Conservation (phyloP, 2,888 invertebrate genomes). For the Rhagophthalmus giganteus region DNA sequence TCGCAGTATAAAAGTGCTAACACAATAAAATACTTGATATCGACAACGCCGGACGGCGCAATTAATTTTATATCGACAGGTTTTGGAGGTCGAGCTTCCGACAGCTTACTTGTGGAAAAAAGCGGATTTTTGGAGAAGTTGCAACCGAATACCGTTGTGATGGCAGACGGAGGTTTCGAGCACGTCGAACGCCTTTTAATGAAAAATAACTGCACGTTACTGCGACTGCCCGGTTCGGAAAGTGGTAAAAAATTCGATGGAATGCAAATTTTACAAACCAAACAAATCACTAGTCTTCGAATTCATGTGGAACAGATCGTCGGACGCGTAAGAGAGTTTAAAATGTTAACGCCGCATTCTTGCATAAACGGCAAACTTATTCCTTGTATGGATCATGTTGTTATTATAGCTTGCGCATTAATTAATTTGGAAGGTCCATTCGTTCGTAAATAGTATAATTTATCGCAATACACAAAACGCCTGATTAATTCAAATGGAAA, state of each 20-base stretch:
- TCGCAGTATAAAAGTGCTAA: constrained; percentile 42
- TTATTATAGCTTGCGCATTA: too few relatives aligned
- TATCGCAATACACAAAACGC: too few relatives aligned
- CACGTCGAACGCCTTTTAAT: constrained; percentile 2
- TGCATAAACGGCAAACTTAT: too few relatives aligned
- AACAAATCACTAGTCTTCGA: constrained; percentile 3
- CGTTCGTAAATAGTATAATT: too few relatives aligned
- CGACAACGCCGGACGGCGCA: constrained; percentile 34
- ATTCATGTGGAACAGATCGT: constrained; percentile 2
- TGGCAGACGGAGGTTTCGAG: constrained; percentile 2
- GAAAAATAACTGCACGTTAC: neutral
- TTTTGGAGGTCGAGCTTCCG: constrained; percentile 21
- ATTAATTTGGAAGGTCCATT: too few relatives aligned
- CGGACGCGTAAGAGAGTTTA: neutral
- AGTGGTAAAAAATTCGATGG: neutral
- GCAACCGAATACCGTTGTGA: neutral
- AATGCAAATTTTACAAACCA: neutral
- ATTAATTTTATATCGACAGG: constrained; percentile 32
- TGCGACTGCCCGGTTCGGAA: neutral
- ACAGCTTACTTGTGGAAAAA: neutral
- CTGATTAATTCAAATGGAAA: too few relatives aligned
- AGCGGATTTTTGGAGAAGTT: neutral
- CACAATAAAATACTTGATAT: constrained; percentile 37
- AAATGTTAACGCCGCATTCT: too few relatives aligned
- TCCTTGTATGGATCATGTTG: too few relatives aligned